These are phyloP conservation scores for Diabrotica virgifera DNA, from an alignment of 1,140 invertebrate genomes.

Conservation along the genomic window DNA sequence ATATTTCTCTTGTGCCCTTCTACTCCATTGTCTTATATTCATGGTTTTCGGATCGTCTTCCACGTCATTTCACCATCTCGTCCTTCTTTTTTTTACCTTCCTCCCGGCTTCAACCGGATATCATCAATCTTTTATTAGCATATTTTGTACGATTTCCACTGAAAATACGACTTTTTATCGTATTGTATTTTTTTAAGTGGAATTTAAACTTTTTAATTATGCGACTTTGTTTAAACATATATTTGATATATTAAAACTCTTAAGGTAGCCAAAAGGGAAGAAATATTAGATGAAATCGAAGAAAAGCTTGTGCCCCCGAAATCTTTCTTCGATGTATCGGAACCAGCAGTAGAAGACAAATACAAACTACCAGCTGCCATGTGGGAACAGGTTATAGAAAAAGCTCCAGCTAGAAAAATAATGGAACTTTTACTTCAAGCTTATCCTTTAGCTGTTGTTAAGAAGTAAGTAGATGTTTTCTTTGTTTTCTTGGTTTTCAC, in stretches of 20 bases:
- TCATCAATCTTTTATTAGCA: too few relatives aligned
- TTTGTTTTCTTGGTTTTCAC: not conserved
- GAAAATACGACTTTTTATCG: not conserved
- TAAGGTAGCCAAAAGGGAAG: conserved; percentile 38
- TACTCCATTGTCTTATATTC: too few relatives aligned
- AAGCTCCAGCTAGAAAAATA: conserved; percentile 35
- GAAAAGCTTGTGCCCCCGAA: conserved; percentile 34
- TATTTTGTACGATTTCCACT: too few relatives aligned
- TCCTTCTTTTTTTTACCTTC: too few relatives aligned
- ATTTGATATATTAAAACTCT: not conserved
- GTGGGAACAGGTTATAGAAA: conserved; percentile 46
- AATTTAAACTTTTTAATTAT: too few relatives aligned
- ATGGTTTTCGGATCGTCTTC: too few relatives aligned
- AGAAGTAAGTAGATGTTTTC: conserved; percentile 28
- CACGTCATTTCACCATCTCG: too few relatives aligned
- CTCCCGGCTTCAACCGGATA: too few relatives aligned
- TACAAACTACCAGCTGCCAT: conserved; percentile 40
- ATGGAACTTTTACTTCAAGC: conserved; percentile 32
- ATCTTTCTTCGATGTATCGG: conserved; percentile 40
- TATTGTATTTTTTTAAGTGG: not conserved
- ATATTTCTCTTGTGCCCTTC: too few relatives aligned
- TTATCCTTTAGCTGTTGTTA: conserved; percentile 40
- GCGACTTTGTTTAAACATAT: too few relatives aligned
- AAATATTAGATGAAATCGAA: conserved; percentile 45
- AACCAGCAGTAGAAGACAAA: conserved; percentile 34